Evolutionary conservation across 30 jellyfish, hydroid and myxozoan species (phyloP).

Genomic region (Aurelia aurita): DNA sequence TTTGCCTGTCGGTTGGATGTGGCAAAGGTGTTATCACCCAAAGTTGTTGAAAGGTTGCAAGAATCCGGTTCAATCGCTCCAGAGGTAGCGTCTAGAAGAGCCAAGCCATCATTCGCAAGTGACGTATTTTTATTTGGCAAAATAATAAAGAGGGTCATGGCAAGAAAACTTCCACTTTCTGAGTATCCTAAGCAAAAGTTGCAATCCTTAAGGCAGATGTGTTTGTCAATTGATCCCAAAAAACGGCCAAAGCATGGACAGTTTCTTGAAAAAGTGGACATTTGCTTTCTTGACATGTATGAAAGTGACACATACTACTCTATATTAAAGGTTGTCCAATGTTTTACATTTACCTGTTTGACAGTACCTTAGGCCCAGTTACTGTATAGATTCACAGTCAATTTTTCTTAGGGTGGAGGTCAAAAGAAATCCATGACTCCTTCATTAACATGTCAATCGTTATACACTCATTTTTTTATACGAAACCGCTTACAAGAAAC

Average conservation of each 20-base stretch:
- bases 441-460: too few species aligned
- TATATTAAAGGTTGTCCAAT: too few species aligned
- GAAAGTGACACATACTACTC: not conserved
- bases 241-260: not conserved
- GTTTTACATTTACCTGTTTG: too few species aligned
- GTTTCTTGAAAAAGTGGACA: not conserved
- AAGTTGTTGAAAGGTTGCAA: not conserved
- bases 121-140: conserved; percentile 2
- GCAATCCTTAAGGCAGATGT: not conserved
- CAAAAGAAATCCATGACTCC: too few species aligned
- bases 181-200: not conserved
- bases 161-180: not conserved
- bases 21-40: not conserved
- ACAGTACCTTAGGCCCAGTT: too few species aligned
- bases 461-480: too few species aligned
- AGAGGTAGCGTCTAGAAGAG: not conserved
- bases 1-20: not conserved
- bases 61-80: too few species aligned
- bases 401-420: too few species aligned
- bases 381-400: too few species aligned
- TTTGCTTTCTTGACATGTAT: not conserved
- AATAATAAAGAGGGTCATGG: not conserved
- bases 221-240: not conserved
- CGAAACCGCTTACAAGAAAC: too few species aligned
- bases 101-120: not conserved